phyloP scores from a whole-genome alignment of 2,888 invertebrate genomes.

The Cerceris ruficornis region DNA sequence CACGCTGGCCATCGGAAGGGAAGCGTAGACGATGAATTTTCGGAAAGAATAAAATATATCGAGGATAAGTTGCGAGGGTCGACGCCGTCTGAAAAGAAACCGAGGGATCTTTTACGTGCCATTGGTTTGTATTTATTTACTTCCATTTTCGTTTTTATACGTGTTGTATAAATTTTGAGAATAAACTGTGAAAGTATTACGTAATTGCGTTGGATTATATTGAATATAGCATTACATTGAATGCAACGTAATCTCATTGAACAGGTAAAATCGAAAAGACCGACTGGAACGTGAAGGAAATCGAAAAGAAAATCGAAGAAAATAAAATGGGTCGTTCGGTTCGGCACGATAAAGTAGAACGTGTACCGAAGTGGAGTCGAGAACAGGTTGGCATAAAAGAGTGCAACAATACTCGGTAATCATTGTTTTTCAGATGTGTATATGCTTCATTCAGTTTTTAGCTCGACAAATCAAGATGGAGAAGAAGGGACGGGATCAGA shows the following conservation, averaged over 20 bases:
- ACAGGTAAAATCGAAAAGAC: conserved; percentile 91
- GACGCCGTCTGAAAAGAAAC: conserved; percentile 87
- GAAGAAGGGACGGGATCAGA: conserved; percentile 85
- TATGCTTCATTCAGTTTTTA: conserved; percentile 83
- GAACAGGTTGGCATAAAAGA: conserved; percentile 85
- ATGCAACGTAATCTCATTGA: no score
- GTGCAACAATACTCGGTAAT: conserved; percentile 18
- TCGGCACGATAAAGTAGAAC: conserved; percentile 84
- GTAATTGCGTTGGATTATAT: not conserved
- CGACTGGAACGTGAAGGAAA: conserved; percentile 96
- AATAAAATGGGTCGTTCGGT: conserved; percentile 87
- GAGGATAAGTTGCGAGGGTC: conserved; percentile 89
- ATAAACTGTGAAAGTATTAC: not conserved
- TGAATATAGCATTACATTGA: conserved; percentile 3
- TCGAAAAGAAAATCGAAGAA: conserved; percentile 93
- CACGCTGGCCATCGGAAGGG: conserved; percentile 77
- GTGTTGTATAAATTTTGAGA: not conserved
- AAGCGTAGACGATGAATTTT: conserved; percentile 84
- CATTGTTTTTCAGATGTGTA: conserved; percentile 72
- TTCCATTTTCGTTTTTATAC: not conserved
- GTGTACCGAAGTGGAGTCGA: conserved; percentile 94
- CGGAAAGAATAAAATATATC: conserved; percentile 87
- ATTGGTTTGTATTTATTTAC: conserved; percentile 83
- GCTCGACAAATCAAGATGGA: conserved; percentile 88
- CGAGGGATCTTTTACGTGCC: conserved; percentile 92